These are phyloP conservation scores for Syrrhaptes paradoxus DNA, from an alignment of 2,113 vertebrate species.

Conservation along the genomic window DNA sequence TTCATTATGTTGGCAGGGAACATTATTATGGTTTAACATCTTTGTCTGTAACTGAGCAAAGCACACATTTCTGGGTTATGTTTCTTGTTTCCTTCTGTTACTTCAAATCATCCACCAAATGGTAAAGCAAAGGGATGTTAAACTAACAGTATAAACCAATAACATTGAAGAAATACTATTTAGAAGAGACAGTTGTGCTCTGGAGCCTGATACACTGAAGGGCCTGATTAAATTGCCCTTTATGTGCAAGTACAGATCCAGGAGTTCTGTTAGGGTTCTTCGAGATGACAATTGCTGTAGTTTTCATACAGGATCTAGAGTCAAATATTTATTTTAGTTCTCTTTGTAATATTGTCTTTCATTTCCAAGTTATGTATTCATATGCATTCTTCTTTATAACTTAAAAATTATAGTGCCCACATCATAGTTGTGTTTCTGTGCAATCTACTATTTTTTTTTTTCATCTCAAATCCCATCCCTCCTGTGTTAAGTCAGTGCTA, in stretches of 20 bases:
- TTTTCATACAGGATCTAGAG: background rate
- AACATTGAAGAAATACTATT: background rate
- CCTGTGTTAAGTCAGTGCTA: background rate
- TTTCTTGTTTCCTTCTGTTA: conserved; percentile 1
- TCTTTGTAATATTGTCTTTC: background rate
- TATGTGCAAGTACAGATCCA: background rate
- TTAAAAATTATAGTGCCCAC: background rate
- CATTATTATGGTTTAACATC: conserved; percentile 21
- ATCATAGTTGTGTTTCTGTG: background rate
- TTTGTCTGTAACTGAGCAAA: conserved; percentile 36
- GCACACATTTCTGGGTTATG: background rate
- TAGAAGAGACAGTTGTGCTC: background rate
- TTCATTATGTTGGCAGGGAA: conserved; percentile 41
- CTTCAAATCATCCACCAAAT: background rate
- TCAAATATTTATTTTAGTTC: background rate
- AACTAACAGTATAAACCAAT: background rate
- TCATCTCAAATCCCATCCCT: background rate
- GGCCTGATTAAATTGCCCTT: background rate
- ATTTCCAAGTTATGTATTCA: background rate
- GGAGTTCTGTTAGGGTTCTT: background rate
- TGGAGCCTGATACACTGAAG: background rate
- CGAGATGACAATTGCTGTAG: background rate
- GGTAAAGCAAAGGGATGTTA: background rate
- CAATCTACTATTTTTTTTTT: background rate
- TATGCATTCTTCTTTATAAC: background rate